Conservation (phyloP, 64 coral and sea anemone genomes). For the Montipora foliosa region DNA sequence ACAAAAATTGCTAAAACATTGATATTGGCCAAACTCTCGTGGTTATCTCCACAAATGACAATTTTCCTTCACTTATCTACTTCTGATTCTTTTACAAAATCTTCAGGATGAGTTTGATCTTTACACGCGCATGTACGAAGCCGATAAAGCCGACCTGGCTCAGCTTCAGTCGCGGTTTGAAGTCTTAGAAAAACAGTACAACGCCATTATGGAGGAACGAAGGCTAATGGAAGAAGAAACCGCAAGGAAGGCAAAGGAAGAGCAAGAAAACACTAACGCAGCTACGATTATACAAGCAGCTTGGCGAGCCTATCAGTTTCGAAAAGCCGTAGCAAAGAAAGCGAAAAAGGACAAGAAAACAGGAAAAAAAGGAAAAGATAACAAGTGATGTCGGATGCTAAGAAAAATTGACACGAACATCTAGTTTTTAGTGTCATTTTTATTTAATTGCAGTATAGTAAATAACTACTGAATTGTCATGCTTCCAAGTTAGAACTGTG, state of each 20-base stretch:
- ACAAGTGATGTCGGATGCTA: not conserved
- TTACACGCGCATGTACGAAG: conserved; percentile 78
- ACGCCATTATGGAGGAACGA: conserved; percentile 86
- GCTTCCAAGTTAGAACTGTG: not conserved
- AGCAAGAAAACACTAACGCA: conserved; percentile 36
- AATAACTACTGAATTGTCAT: not conserved
- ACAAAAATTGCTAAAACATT: too few relatives aligned
- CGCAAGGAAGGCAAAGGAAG: conserved; percentile 50
- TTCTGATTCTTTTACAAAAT: not conserved
- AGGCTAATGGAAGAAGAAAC: conserved; percentile 64
- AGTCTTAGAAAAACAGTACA: conserved; percentile 70
- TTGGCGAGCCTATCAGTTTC: conserved; percentile 70
- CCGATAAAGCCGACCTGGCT: conserved; percentile 72
- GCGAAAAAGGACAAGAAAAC: conserved; percentile 42
- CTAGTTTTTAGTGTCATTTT: not conserved
- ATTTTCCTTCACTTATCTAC: too few relatives aligned
- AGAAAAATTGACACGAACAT: not conserved
- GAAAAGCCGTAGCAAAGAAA: conserved; percentile 18
- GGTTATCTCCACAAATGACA: too few relatives aligned
- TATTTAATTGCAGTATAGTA: too few relatives aligned
- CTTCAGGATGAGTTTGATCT: conserved; percentile 79
- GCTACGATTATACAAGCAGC: conserved; percentile 54
- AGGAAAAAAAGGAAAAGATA: conserved; percentile 29
- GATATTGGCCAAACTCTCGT: too few relatives aligned
- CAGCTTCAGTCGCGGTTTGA: conserved; percentile 67